Percentiles rank a stretch among this genome's conserved stretches.
Conservation (phyloP, 2,888 invertebrate species). For the Yponomeuta evonymella region DNA sequence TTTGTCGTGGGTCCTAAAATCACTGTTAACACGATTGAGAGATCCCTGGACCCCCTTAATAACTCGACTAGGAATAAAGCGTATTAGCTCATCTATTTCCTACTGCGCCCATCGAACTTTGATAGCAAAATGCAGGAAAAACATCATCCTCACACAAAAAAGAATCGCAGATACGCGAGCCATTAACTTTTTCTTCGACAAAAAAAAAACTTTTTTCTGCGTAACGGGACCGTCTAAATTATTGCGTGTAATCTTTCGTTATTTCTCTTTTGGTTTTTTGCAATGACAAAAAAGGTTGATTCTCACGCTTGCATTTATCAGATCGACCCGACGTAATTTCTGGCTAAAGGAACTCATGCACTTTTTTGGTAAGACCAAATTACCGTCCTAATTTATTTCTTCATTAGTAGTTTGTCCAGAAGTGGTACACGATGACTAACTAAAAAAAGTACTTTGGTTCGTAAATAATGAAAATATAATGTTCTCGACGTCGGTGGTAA, state of each 20-base stretch:
- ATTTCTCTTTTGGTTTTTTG: constrained; percentile 45
- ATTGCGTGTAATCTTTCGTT: constrained; percentile 69
- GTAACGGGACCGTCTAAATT: constrained; percentile 66
- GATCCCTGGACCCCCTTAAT: not conserved
- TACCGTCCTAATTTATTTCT: not conserved
- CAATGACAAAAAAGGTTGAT: constrained; percentile 37
- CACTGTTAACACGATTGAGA: no score
- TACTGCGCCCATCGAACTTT: constrained; percentile 61
- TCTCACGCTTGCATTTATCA: constrained; percentile 51
- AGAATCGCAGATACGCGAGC: constrained; percentile 65
- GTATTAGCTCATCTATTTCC: constrained; percentile 27
- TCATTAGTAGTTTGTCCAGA: not conserved
- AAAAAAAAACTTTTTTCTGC: constrained; percentile 45
- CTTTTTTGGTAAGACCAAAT: not conserved
- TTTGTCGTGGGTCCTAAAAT: no score
- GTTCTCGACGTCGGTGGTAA: no score
- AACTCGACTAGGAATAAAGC: not conserved
- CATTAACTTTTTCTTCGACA: constrained; percentile 53
- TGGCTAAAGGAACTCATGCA: not conserved
- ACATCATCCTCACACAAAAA: constrained; percentile 36
- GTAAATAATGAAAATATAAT: no score
- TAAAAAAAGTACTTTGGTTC: no score
- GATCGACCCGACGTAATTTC: constrained; percentile 1
- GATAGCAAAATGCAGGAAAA: constrained; percentile 49
- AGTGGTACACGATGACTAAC: no score